Base-by-base conservation (phyloP, 2,113 vertebrate species). In the Cisticola juncidis region DNA sequence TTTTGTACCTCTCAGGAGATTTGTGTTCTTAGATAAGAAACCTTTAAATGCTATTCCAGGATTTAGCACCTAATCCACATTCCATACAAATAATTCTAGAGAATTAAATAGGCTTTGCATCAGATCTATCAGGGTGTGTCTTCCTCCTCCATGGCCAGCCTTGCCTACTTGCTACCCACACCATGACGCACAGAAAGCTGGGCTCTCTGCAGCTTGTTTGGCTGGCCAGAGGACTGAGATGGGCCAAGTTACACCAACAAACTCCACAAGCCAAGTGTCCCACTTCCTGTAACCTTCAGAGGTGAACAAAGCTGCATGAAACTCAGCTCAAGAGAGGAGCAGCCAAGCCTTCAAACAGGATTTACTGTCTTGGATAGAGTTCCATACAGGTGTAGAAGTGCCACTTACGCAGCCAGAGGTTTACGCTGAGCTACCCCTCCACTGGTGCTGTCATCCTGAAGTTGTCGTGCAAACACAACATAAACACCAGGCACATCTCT, bases 21-120 rank as follows among this genome's bases (percentile, higher is more conserved):
- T 4, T n/a, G 66, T n/a, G 36, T 35, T 88, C 83, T 82, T 71
- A 61, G 78, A 58, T 56, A 88, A 83, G 85, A 90, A 90, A 86
- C 51, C 38, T 92, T 81, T 89, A 93, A 95, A 95, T 51, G 38
- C 40, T 64, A 77, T 81, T 88, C 77, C 54, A 88, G 64, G 81
- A 90, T 83, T 93, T 81, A 78, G 47, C 51, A 90, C 28, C 73
- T 92, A 90, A 90, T 80, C 62, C 48, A 81, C 81, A 81, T 94
- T 88, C 82, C 94, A 94, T 78, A 58, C 92, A 90, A 94, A 83
- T 70, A 86, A 70, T 82, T 92, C 82, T 23, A 74, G 47, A 48
- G 29, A 80, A 77, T 86, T 92, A 86, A 96, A 73, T 23, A 78
- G 71, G 44, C 69, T 86, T 92, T 89, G 48, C 83, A 96, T 86